Conservation (phyloP, 1,140 invertebrate genomes). For the Ctenoplectra terminalis region DNA sequence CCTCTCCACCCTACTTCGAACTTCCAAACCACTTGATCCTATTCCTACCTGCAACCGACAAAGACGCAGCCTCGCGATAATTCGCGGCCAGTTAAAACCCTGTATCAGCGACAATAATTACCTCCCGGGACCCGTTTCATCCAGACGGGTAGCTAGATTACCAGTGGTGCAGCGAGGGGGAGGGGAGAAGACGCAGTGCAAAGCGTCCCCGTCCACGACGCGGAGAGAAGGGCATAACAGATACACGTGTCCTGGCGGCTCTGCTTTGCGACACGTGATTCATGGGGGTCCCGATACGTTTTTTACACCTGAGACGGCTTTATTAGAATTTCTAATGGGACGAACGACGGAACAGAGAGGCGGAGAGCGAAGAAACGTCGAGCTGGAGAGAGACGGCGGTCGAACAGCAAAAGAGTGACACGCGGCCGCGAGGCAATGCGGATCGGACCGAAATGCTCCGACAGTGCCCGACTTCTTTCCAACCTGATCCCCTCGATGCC, state of each 20-base stretch:
- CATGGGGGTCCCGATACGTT: slow-evolving; percentile 79
- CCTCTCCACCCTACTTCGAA: too few species aligned
- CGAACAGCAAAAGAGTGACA: slow-evolving; percentile 73
- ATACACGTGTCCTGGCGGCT: slow-evolving; percentile 79
- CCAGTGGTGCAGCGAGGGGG: slow-evolving; percentile 1
- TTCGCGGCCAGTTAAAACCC: slow-evolving; percentile 27
- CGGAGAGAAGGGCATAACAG: slow-evolving; percentile 69
- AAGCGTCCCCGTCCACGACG: slow-evolving; percentile 52
- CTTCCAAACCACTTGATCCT: neutral
- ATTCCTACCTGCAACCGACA: neutral
- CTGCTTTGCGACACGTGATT: slow-evolving; percentile 80
- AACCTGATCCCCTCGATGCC: slow-evolving; percentile 12
- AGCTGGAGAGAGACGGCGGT: neutral
- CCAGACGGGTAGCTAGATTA: slow-evolving; percentile 34
- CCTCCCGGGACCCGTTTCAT: slow-evolving; percentile 15
- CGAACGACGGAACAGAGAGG: neutral
- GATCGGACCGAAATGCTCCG: slow-evolving; percentile 72
- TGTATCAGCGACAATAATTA: slow-evolving; percentile 52
- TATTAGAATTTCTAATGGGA: slow-evolving; percentile 82
- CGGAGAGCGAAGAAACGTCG: neutral
- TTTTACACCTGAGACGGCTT: slow-evolving; percentile 79
- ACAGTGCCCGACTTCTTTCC: slow-evolving; percentile 73
- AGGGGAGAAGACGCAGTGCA: slow-evolving; percentile 20
- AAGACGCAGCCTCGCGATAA: neutral
- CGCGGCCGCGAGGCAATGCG: slow-evolving; percentile 65